Evolutionary conservation across 2,888 invertebrate genomes (phyloP), one percentile per base, ranked within the genome.

Genomic region (Catocala sponsa): DNA sequence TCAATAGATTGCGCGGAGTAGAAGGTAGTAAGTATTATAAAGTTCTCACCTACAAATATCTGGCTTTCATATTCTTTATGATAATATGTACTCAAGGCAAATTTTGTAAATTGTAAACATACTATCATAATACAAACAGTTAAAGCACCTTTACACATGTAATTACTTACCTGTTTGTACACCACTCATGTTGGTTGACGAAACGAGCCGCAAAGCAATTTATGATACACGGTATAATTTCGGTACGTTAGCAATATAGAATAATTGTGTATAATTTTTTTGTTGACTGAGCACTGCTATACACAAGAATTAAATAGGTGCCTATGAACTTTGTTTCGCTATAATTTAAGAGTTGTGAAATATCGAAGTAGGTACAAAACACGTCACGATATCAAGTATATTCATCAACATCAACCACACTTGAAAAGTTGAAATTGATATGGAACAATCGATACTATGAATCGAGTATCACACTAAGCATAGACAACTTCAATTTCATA

Each of bases 161-260:
- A 38, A 38, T 7, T 66, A 80, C 89, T 79, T 81, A 90, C 92
- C 92, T 86, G 91, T 88, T 82, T 89, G 91, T 71, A 92, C 86
- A 69, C 89, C 90, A 80, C 92, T 92, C 92, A 92, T 92, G 79
- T 74, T 86, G 74, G 61, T 70, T 59, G 59, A 65, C 63, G 68
- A 69, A 63, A 64, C 54, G 60, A 50, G 65, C 55, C 49, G 51
- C 59, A 65, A 56, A 67, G 46, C 46, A 53, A 67, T 60, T 53
- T 56, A 65, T 11, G 58, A 66, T 57, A 13, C 51, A 62, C 2
- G 57, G 32, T 38, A 50, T 54, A 41, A 49, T 48, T 52, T 58
- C 54, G 50, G 49, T 56, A 48, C 59, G 42, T 43, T 50, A 66
- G 44, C 35, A 38, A 38, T 38, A 69, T 48, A 65, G 54, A 44